Conservation (phyloP, 2,113 vertebrate species). For the Petrocephalus zakoni region DNA sequence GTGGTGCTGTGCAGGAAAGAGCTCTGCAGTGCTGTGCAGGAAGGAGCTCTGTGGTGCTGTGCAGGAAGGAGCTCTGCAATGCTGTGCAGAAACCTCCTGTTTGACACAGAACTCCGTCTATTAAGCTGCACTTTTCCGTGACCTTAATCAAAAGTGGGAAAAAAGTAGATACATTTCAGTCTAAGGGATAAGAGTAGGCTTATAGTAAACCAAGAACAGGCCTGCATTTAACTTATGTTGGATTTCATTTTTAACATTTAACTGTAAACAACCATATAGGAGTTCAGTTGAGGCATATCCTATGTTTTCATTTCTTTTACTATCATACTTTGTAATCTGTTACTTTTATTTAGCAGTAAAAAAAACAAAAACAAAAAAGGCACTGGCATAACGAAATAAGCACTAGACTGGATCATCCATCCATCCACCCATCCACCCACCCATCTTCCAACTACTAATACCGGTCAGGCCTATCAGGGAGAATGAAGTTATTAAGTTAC, state of each 20-base stretch:
- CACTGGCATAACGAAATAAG: neutral
- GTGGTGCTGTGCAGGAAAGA: too few relatives aligned
- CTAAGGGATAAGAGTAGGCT: conserved; percentile 9
- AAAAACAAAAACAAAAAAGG: neutral
- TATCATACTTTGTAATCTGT: neutral
- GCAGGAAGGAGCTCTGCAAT: too few relatives aligned
- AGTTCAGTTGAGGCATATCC: neutral
- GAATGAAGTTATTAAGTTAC: neutral
- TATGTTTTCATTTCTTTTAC: neutral
- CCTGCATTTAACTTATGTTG: conserved; percentile 9
- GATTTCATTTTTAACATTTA: neutral
- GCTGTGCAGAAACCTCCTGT: conserved; percentile 3
- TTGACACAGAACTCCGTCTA: neutral
- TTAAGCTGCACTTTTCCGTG: conserved; percentile 19
- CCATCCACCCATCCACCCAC: neutral
- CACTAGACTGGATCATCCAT: neutral
- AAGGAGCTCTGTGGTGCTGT: too few relatives aligned
- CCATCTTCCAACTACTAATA: neutral
- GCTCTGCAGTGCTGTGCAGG: too few relatives aligned
- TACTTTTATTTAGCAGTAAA: neutral
- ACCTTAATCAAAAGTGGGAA: conserved; percentile 26
- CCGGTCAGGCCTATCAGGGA: neutral
- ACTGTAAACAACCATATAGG: neutral
- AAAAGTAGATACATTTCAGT: conserved; percentile 18
- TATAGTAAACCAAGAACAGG: neutral